Evolutionary conservation across 2,797 vertebrate genomes (phyloP).

Genomic region (Artibeus lituratus): DNA sequence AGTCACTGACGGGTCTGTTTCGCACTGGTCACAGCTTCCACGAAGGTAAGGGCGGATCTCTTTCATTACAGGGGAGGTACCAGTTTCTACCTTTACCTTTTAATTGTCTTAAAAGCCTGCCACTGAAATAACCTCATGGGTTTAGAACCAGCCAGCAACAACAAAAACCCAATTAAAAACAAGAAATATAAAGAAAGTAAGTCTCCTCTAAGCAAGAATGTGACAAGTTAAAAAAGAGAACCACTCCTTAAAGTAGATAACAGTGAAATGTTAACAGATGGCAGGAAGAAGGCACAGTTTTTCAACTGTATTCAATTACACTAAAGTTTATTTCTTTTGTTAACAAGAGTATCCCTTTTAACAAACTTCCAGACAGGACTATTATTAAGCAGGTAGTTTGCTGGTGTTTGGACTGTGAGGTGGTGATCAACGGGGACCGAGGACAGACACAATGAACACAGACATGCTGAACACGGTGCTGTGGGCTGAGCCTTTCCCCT

Average conservation of each 20-base stretch:
- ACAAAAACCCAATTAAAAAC: background rate
- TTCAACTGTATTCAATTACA: background rate
- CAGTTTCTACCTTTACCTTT: background rate
- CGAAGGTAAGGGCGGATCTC: background rate
- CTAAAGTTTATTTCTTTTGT: background rate
- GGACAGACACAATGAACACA: background rate
- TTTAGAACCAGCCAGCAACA: background rate
- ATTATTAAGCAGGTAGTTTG: conserved; percentile 4
- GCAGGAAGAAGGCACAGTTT: background rate
- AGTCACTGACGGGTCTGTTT: background rate
- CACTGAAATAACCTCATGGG: background rate
- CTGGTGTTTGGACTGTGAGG: background rate
- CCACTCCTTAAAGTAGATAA: background rate
- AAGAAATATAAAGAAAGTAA: background rate
- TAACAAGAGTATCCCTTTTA: conserved; percentile 9
- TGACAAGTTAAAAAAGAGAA: background rate
- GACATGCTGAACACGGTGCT: background rate
- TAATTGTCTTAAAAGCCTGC: background rate
- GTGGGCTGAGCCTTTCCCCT: background rate
- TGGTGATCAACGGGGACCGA: background rate
- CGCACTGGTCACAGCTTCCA: background rate
- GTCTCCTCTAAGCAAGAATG: background rate
- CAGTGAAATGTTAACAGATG: background rate
- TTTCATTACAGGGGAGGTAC: background rate
- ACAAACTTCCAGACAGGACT: background rate